Evolutionary conservation across 2,888 invertebrate genomes (phyloP), one percentile per base, ranked within the genome.

Genomic region (Mythimna lalbum): DNA sequence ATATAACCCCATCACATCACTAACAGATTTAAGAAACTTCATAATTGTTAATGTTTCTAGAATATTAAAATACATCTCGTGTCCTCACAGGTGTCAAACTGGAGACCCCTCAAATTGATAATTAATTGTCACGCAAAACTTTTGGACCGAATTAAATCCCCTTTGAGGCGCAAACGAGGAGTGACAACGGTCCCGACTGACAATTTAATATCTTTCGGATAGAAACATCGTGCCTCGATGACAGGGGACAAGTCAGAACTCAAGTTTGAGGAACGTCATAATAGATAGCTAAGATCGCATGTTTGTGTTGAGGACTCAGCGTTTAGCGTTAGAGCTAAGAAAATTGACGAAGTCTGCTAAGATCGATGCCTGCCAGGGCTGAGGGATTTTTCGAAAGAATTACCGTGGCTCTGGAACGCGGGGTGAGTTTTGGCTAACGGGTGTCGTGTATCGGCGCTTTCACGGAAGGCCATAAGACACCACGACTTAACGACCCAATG

Each of bases 61-160:
- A 78, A 78, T 85, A 84, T 82, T 84, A 77, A 85, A 83, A 74
- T 52, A 62, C 83, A 72, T 72, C 61, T 71, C 76, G 80, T 80
- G 80, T 83, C 77, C 90, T 90, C 88, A 87, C 91, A 93, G 93
- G 93, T 93, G 93, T 92, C 94, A 92, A 92, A 90, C 90, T 90
- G 90, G 90, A 92, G 91, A 92, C 87, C 86, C 88, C 84, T 73
- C 80, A 92, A 93, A 94, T 93, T 92, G 93, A 94, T 95, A 95
- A 95, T 95, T 95, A 96, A 95, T 95, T 95, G 95, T 94, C 92
- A 91, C 92, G 91, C 89, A 90, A 93, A 95, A 95, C 90, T 95
- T 95, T 90, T 92, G 89, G 90, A 88, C 92, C 92, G 93, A 93
- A 95, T 95, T 94, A 94, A 95, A 95, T 93, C 93, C 95, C 93